phyloP scores from a whole-genome alignment of 1,140 invertebrate species.

The Diuraphis noxia region DNA sequence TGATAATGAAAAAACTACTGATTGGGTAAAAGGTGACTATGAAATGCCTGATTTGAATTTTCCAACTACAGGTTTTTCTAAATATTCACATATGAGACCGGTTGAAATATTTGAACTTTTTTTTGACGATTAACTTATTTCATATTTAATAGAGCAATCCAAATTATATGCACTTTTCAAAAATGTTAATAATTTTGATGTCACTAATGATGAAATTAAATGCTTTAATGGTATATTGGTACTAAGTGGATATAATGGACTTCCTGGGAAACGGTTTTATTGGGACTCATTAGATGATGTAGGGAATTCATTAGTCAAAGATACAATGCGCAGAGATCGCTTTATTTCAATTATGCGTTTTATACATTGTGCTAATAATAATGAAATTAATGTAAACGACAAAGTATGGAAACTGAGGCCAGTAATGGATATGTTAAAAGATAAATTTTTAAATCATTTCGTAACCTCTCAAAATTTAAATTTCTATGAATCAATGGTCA shows the following conservation, averaged over 20 bases:
- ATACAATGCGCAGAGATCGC: slow-evolving; percentile 55
- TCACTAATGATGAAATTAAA: slow-evolving; percentile 54
- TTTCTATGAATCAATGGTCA: slow-evolving; percentile 64
- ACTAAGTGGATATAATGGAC: neutral
- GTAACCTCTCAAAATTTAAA: slow-evolving; percentile 57
- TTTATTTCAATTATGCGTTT: slow-evolving; percentile 57
- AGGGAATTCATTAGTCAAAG: slow-evolving; percentile 54
- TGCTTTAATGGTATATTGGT: slow-evolving; percentile 5
- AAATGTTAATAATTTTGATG: neutral
- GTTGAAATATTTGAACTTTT: too few relatives aligned
- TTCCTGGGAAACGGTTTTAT: neutral
- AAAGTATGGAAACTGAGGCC: slow-evolving; percentile 58
- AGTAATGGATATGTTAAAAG: slow-evolving; percentile 58
- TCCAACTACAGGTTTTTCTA: too few relatives aligned
- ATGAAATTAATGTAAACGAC: slow-evolving; percentile 57
- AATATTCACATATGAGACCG: too few relatives aligned
- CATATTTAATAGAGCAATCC: too few relatives aligned
- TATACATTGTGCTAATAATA: slow-evolving; percentile 59
- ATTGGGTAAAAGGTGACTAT: too few relatives aligned
- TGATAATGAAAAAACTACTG: too few relatives aligned
- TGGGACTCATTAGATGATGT: slow-evolving; percentile 51
- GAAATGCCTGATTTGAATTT: too few relatives aligned
- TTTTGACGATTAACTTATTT: too few relatives aligned
- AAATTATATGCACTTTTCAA: too few relatives aligned
- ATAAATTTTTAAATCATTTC: slow-evolving; percentile 60